Percentiles rank a stretch among this genome's conserved stretches.
Conservation (phyloP, 2,797 vertebrate genomes). For the Melanogrammus aeglefinus region DNA sequence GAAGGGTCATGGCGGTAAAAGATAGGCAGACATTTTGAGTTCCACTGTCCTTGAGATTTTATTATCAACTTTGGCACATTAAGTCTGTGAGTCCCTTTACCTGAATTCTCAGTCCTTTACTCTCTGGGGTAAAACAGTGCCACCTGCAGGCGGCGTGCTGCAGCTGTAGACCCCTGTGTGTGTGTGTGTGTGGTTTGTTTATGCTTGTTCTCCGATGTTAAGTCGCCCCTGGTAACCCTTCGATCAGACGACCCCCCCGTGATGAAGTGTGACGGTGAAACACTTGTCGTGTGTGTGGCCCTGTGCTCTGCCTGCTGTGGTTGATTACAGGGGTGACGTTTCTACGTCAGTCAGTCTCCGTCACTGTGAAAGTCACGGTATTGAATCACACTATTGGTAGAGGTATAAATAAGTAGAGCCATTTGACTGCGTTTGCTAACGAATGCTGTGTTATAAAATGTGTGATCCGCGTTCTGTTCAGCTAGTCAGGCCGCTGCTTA, state of each 20-base stretch:
- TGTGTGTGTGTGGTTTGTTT: too few species aligned
- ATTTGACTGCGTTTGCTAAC: too few species aligned
- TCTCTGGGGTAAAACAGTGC: not conserved
- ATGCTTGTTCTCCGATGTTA: not conserved
- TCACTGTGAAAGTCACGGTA: not conserved
- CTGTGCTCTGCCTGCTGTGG: not conserved
- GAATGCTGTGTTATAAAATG: too few species aligned
- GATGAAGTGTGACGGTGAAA: too few species aligned
- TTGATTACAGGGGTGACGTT: not conserved
- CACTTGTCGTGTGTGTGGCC: not conserved
- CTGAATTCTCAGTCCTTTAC: not conserved
- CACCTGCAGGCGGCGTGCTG: slow-evolving; percentile 6
- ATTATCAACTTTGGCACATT: not conserved
- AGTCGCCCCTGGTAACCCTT: not conserved
- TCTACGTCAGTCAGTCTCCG: not conserved
- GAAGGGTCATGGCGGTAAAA: not conserved
- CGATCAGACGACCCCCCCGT: not conserved
- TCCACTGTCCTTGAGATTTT: not conserved
- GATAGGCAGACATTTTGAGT: not conserved
- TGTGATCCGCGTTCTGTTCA: too few species aligned
- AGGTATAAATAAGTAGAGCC: too few species aligned
- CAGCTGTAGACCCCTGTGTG: too few species aligned
- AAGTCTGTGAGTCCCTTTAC: not conserved
- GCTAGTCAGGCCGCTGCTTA: too few species aligned
- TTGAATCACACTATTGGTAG: not conserved